Evolutionary conservation across 2,888 invertebrate genomes (phyloP).

Genomic region (Oscheius sp.): DNA sequence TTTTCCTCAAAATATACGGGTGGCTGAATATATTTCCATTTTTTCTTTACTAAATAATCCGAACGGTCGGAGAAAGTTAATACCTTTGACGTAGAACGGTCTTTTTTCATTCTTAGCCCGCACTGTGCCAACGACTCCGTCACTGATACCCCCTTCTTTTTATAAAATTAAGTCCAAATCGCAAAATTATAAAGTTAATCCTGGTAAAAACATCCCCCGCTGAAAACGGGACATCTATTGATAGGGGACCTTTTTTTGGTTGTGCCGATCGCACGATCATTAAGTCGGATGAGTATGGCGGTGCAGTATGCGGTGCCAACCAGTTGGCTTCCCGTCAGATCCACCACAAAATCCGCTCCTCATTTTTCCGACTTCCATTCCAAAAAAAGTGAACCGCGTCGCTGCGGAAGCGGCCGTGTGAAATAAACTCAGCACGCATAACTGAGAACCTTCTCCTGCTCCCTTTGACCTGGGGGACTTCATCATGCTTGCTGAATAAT

Average conservation of each 20-base stretch:
- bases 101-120: no score
- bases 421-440: constrained; percentile 18
- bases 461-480: not conserved
- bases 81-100: no score
- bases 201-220: not conserved
- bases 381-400: not conserved
- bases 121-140: no score
- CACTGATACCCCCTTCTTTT: no score
- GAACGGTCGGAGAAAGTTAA: no score
- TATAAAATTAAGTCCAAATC: no score
- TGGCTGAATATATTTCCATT: not conserved
- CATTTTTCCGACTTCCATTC: constrained; percentile 4
- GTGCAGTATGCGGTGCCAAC: constrained; percentile 24
- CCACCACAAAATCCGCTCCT: constrained; percentile 3
- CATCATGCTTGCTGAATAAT: constrained; percentile 11
- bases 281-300: constrained; percentile 34
- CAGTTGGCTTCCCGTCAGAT: constrained; percentile 10
- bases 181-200: no score
- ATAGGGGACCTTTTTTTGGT: constrained; percentile 6
- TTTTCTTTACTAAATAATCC: not conserved
- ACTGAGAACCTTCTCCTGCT: constrained; percentile 8
- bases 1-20: not conserved
- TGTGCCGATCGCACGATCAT: constrained; percentile 25
- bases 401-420: constrained; percentile 6
- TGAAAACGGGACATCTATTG: not conserved